Evolutionary conservation across 2,888 invertebrate species (phyloP).

Genomic region (Achlya flavicornis): DNA sequence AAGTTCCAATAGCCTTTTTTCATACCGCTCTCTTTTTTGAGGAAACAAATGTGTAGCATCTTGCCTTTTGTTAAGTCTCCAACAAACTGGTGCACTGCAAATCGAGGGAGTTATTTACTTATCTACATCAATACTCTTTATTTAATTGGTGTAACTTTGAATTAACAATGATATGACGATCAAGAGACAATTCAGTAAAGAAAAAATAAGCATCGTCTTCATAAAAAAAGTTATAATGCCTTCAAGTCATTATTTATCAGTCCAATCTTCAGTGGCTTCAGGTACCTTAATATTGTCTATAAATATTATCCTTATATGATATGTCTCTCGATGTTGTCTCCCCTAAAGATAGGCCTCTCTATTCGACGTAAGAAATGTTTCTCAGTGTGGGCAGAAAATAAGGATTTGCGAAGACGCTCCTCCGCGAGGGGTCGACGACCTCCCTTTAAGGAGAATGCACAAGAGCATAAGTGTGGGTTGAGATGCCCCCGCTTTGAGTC

Average conservation of each 20-base stretch:
- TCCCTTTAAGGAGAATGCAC: slow-evolving; percentile 63
- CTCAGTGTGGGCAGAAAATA: slow-evolving; percentile 55
- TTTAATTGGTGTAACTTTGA: neutral
- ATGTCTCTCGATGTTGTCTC: slow-evolving; percentile 26
- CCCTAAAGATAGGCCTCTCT: slow-evolving; percentile 35
- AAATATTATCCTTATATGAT: neutral
- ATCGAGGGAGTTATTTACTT: slow-evolving; percentile 10
- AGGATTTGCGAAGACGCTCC: slow-evolving; percentile 75
- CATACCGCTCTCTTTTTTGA: slow-evolving; percentile 48
- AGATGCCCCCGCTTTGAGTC: slow-evolving; percentile 53
- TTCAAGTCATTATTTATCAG: too few species aligned
- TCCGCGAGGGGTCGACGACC: slow-evolving; percentile 67
- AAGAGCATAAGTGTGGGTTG: slow-evolving; percentile 59
- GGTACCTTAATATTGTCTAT: neutral
- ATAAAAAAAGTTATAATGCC: too few species aligned
- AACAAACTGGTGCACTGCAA: neutral
- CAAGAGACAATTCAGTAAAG: too few species aligned
- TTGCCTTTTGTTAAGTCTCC: slow-evolving; percentile 35
- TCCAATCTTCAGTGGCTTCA: neutral
- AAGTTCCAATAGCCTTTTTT: slow-evolving; percentile 61
- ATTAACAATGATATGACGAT: neutral
- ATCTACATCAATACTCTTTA: neutral
- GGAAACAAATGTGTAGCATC: slow-evolving; percentile 43
- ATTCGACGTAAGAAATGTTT: slow-evolving; percentile 46
- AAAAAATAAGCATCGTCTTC: too few species aligned